Base-by-base conservation (phyloP, 2,888 invertebrate genomes). In the Epinotia demarniana region DNA sequence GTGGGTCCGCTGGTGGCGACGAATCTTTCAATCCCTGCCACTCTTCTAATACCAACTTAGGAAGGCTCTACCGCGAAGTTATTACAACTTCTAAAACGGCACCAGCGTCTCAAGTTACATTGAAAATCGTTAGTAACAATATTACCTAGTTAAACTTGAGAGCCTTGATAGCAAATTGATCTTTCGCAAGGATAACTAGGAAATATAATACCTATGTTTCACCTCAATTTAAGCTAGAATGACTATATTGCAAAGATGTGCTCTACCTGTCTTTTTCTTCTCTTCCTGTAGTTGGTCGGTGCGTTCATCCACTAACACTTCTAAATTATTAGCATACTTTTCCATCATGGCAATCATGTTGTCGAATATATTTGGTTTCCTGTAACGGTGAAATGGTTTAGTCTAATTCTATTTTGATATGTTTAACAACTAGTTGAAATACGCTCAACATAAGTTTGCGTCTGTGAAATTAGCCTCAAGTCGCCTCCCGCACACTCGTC, bases 321-420 rank as follows among this genome's bases (percentile, higher is more conserved):
- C 99, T 82, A 99, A 94, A 90, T 99, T 99, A 84, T 97, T 98
- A 13, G 99, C 98, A 86, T 99, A 99, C 86, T 98, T 98, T 89
- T 99, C 99, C 98, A 99, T 98, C 96, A 99, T 98, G 0, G 97
- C 97, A 95, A 99, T 98, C 98, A 99, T 99, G 87, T 99, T 99
- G 90, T 99, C 99, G 84, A 99, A 98, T 83, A 99, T 99, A 90
- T 99, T 99, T 19, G 98, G 96, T 90, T 98, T 97, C 97, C 98
- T 98, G 85, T 27, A 58, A 75, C 23, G 69, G 87, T 49, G 9
- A 75, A 43, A n/a, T 72, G 27, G 60, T 55, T 13, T 71, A 61
- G 27, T 12, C 57, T 43, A 33, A 61, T 16, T 33, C 13, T 27
- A 8, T 61, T 61, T n/a, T 61, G 0, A n/a, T 39, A 9, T 39